Percentiles rank a stretch among this genome's conserved stretches.
phyloP scores from a whole-genome alignment of 2,113 vertebrate species.

The Cygnus buccinator region DNA sequence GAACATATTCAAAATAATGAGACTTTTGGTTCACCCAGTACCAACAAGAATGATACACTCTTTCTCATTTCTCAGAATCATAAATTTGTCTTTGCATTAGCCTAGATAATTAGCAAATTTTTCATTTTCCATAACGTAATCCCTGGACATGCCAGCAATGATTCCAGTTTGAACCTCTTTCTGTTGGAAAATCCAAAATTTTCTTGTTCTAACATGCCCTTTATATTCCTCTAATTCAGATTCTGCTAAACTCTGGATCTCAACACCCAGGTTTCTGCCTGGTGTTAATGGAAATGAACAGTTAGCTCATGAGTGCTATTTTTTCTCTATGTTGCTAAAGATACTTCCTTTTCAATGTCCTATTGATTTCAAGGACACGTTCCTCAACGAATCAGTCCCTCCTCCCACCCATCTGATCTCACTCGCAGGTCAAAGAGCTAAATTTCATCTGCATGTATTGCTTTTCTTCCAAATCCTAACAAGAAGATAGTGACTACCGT shows the following conservation, averaged over 20 bases:
- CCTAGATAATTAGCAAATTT: not conserved
- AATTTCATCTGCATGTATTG: not conserved
- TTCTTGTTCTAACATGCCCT: not conserved
- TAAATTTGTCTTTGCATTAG: not conserved
- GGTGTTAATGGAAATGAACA: not conserved
- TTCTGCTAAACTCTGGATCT: not conserved
- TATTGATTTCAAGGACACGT: not conserved
- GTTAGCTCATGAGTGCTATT: not conserved
- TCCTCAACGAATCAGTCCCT: not conserved
- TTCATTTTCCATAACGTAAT: not conserved
- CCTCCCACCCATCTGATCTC: not conserved
- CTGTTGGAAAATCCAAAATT: not conserved
- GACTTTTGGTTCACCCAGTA: not conserved
- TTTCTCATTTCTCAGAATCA: not conserved
- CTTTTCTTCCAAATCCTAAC: not conserved
- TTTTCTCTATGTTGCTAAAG: not conserved
- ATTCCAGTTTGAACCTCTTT: not conserved
- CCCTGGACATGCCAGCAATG: not conserved
- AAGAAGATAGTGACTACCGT: not conserved
- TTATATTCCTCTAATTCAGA: not conserved
- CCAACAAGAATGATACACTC: not conserved
- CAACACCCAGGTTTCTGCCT: not conserved
- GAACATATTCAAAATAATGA: not conserved
- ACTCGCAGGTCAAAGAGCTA: not conserved
- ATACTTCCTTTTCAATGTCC: not conserved